phyloP scores from a whole-genome alignment of 2,888 invertebrate genomes.

The Nomada goodeniana region DNA sequence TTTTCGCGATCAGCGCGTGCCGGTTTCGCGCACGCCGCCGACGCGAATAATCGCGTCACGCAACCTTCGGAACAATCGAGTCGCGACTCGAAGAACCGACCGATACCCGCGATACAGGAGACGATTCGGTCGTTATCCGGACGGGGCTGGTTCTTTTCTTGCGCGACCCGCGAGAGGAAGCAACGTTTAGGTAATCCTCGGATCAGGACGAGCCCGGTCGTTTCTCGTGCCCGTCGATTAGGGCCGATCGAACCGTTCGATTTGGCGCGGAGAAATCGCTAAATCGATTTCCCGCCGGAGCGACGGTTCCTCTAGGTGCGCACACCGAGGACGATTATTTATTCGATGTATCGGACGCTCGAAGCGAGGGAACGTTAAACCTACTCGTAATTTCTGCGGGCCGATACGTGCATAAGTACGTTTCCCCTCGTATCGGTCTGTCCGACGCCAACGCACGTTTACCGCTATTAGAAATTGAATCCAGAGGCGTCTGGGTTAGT shows the following conservation, averaged over 20 bases:
- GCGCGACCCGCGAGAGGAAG: conserved; percentile 24
- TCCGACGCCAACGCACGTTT: conserved; percentile 34
- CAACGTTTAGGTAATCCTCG: conserved; percentile 1
- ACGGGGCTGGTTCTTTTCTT: too few species aligned
- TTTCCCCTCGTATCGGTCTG: conserved; percentile 27
- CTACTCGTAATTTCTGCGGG: conserved; percentile 44
- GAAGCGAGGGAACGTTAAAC: conserved; percentile 31
- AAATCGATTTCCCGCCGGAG: not conserved
- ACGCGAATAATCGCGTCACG: conserved; percentile 59
- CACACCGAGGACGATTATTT: not conserved
- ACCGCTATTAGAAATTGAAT: conserved; percentile 32
- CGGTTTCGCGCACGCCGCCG: conserved; percentile 52
- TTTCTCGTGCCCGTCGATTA: not conserved
- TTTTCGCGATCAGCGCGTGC: conserved; percentile 73
- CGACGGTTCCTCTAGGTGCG: not conserved
- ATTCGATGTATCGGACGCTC: not conserved
- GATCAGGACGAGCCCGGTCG: not conserved
- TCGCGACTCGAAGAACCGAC: conserved; percentile 19
- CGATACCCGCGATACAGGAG: conserved; percentile 23
- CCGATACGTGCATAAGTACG: conserved; percentile 20
- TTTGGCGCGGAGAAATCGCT: not conserved
- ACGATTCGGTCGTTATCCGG: conserved; percentile 48
- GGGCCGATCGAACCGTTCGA: not conserved
- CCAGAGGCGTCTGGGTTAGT: conserved; percentile 23
- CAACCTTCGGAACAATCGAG: conserved; percentile 52